Conservation (phyloP, 2,113 vertebrate genomes). For the Girardinichthys multiradiatus region DNA sequence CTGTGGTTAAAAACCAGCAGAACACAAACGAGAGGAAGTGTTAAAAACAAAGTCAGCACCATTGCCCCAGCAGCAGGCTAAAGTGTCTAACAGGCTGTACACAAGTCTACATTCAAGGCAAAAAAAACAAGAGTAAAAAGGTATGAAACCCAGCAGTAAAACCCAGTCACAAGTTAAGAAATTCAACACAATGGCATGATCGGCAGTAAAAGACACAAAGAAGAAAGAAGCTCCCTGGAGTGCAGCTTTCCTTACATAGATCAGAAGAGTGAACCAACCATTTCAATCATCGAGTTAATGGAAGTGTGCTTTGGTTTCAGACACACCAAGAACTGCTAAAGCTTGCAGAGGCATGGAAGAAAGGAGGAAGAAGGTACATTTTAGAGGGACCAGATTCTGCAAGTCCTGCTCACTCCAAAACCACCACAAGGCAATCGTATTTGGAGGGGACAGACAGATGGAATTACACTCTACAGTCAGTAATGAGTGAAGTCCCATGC, state of each 20-base stretch:
- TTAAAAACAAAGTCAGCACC: constrained; percentile 73
- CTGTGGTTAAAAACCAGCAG: constrained; percentile 84
- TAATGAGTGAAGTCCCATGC: constrained; percentile 88
- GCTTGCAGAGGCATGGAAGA: constrained; percentile 75
- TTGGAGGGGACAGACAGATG: constrained; percentile 85
- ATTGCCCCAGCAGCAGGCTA: constrained; percentile 65
- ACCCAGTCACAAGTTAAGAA: constrained; percentile 69
- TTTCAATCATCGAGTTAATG: constrained; percentile 72
- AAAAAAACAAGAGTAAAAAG: constrained; percentile 40
- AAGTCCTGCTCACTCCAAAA: constrained; percentile 82
- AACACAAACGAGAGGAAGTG: constrained; percentile 46
- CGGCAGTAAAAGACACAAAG: constrained; percentile 56
- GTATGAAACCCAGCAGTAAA: constrained; percentile 72
- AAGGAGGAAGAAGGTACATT: constrained; percentile 79
- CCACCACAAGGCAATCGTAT: constrained; percentile 86
- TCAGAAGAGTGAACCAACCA: constrained; percentile 81
- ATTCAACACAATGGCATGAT: constrained; percentile 51
- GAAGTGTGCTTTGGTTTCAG: constrained; percentile 2
- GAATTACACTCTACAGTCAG: constrained; percentile 91
- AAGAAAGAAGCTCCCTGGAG: constrained; percentile 85
- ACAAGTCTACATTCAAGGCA: constrained; percentile 71
- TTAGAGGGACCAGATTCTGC: constrained; percentile 85
- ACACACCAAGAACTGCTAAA: constrained; percentile 76
- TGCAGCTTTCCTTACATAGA: constrained; percentile 83
- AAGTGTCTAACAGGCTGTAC: constrained; percentile 74